Conservation (phyloP, 2,113 vertebrate genomes). For the Zapus hudsonius region DNA sequence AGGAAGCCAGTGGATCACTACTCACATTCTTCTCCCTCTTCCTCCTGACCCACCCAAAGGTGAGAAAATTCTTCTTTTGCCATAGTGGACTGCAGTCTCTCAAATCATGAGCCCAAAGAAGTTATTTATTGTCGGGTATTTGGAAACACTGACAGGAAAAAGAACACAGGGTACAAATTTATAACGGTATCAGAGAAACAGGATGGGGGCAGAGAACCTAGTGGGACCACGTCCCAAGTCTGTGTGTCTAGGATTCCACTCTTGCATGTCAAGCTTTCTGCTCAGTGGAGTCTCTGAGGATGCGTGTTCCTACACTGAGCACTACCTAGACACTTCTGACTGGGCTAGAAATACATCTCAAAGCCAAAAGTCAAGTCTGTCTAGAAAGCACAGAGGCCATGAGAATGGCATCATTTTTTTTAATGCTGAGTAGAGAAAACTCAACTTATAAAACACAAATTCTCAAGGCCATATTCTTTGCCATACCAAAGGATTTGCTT, state of each 20-base stretch:
- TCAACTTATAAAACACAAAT: slow-evolving; percentile 53
- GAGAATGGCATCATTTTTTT: slow-evolving; percentile 51
- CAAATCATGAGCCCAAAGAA: not conserved
- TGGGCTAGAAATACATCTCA: not conserved
- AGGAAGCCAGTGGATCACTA: no score
- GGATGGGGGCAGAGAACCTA: not conserved
- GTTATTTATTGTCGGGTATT: not conserved
- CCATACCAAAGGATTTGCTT: slow-evolving; percentile 51
- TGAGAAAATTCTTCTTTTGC: not conserved
- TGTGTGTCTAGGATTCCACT: not conserved
- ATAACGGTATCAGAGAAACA: not conserved
- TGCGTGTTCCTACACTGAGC: not conserved
- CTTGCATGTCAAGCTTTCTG: not conserved
- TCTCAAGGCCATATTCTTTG: slow-evolving; percentile 64
- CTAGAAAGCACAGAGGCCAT: not conserved
- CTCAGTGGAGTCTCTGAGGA: not conserved
- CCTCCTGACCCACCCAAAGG: not conserved
- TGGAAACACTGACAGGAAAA: not conserved
- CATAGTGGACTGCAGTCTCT: not conserved
- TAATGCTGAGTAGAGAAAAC: slow-evolving; percentile 26
- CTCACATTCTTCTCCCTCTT: not conserved
- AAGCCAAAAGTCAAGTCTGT: not conserved
- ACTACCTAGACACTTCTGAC: not conserved
- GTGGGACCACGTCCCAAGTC: not conserved
- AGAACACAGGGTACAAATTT: not conserved